A percentile compares a stretch with the other conserved stretches of the same genome.
phyloP scores from a whole-genome alignment of 1,140 invertebrate species.

The Drosophila cardini region DNA sequence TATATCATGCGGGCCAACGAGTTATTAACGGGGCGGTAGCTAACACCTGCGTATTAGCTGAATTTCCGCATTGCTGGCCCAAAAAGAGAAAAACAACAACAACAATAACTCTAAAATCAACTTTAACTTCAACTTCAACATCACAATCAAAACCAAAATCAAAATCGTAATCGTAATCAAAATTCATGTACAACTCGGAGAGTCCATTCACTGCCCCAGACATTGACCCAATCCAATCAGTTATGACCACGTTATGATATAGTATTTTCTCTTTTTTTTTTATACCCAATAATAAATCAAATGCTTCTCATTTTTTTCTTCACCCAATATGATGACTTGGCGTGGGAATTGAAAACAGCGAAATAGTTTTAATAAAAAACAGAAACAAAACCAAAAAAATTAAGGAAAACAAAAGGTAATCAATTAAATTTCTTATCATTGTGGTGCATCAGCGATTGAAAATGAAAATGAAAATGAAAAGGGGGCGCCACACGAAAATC shows the following conservation, averaged over 20 bases:
- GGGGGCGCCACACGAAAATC: conserved; percentile 41
- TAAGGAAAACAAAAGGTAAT: conserved; percentile 69
- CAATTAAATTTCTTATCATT: conserved; percentile 84
- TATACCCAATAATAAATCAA: conserved; percentile 55
- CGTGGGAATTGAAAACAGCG: conserved; percentile 74
- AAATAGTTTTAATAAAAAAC: conserved; percentile 69
- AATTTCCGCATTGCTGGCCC: conserved; percentile 69
- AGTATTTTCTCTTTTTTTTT: conserved; percentile 62
- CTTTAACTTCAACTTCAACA: too few species aligned
- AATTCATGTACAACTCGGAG: conserved; percentile 18
- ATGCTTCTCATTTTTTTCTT: conserved; percentile 17
- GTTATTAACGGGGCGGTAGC: conserved; percentile 65
- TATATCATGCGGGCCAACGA: conserved; percentile 66
- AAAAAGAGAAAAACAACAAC: conserved; percentile 12
- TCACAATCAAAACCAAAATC: conserved; percentile 6
- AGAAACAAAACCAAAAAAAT: too few species aligned
- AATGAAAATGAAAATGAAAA: conserved; percentile 55
- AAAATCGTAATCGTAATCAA: conserved; percentile 16
- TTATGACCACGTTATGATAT: conserved; percentile 51
- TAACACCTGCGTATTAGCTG: conserved; percentile 75
- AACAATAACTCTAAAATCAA: conserved; percentile 11
- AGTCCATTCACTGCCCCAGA: conserved; percentile 43
- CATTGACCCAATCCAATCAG: conserved; percentile 55
- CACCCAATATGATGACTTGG: conserved; percentile 53
- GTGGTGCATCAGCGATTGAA: conserved; percentile 73